Conservation (phyloP, 2,888 invertebrate species). For the Acleris cristana region DNA sequence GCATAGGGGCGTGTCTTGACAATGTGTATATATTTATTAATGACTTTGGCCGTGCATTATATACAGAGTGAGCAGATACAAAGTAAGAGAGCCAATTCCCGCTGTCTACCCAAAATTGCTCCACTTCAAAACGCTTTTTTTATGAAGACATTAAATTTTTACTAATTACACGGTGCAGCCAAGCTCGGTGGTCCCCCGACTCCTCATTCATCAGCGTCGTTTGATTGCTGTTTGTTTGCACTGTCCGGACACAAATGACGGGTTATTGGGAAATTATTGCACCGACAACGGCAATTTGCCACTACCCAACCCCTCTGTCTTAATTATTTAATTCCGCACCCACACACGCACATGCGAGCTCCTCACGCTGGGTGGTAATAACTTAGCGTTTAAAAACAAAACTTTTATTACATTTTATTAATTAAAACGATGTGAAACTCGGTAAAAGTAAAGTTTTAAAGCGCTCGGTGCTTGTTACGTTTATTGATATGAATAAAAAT, state of each 20-base stretch:
- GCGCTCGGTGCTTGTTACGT: constrained; percentile 13
- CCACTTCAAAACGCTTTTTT: constrained; percentile 31
- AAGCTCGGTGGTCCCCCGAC: constrained; percentile 57
- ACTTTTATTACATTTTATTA: constrained; percentile 16
- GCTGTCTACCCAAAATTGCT: constrained; percentile 10
- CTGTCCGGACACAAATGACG: constrained; percentile 67
- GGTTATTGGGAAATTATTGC: constrained; percentile 71
- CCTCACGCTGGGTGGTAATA: constrained; percentile 43
- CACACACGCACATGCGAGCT: constrained; percentile 36
- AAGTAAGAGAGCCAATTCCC: constrained; percentile 1
- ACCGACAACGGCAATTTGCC: constrained; percentile 65
- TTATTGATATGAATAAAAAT: constrained; percentile 35
- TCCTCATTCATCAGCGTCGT: constrained; percentile 62
- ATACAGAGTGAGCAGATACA: too few relatives aligned
- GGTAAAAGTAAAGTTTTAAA: not conserved
- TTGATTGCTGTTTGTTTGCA: constrained; percentile 72
- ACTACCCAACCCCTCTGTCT: constrained; percentile 54
- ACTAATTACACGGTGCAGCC: constrained; percentile 39
- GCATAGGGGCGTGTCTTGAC: too few relatives aligned
- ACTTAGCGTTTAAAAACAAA: constrained; percentile 18
- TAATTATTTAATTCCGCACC: constrained; percentile 43
- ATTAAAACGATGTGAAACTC: constrained; percentile 22
- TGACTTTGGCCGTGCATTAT: too few relatives aligned
- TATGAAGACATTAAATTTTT: constrained; percentile 43
- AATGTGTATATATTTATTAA: too few relatives aligned